Percentiles rank a stretch among this genome's conserved stretches.
Conservation (phyloP, 2,888 invertebrate genomes). For the Hyalella azteca region DNA sequence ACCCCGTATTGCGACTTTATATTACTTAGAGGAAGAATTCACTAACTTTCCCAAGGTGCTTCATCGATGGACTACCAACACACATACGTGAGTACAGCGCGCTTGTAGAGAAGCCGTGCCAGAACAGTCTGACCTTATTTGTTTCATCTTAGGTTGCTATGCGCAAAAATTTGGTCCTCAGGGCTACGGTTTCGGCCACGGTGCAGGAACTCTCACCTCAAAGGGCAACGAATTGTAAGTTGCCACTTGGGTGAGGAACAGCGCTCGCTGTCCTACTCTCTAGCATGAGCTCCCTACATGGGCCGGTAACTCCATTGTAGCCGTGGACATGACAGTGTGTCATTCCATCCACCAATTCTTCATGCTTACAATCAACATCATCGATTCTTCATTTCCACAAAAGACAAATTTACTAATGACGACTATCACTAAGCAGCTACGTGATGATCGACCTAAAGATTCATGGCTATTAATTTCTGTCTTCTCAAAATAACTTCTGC, state of each 20-base stretch:
- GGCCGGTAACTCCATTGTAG: background rate
- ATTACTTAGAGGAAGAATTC: no score
- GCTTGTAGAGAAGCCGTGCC: background rate
- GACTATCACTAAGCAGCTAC: no score
- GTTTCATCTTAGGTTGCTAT: slow-evolving; percentile 72
- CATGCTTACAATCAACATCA: no score
- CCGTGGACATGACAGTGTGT: background rate
- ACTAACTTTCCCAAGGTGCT: no score
- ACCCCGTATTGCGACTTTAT: background rate
- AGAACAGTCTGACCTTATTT: background rate
- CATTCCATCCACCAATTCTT: background rate
- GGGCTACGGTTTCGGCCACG: slow-evolving; percentile 84
- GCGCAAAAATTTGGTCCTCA: slow-evolving; percentile 88
- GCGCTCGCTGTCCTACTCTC: background rate
- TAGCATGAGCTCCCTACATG: background rate
- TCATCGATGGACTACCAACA: no score
- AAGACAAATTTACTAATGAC: no score
- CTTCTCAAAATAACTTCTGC: no score
- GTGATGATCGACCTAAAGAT: no score
- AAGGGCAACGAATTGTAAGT: slow-evolving; percentile 48
- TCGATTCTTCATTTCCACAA: no score
- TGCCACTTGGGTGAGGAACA: background rate
- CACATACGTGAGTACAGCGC: no score
- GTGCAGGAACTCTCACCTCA: slow-evolving; percentile 75
- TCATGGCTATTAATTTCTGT: no score